Evolutionary conservation across 2,888 invertebrate species (phyloP).

Genomic region (Ethmia dodecea): DNA sequence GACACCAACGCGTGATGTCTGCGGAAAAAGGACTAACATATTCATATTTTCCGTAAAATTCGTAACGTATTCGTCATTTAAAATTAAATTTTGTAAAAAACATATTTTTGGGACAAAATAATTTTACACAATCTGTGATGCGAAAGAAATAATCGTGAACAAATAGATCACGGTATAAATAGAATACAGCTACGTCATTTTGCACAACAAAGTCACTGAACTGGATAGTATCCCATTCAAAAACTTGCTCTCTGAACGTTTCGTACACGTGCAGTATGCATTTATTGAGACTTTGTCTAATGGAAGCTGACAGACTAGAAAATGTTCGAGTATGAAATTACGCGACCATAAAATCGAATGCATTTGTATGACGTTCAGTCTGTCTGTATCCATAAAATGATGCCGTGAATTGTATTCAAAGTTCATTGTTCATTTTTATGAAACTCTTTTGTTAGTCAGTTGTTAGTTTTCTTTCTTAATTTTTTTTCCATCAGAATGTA

Average conservation of each 20-base stretch:
- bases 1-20: not conserved
- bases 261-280: conserved; percentile 15
- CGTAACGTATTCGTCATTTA: too few species aligned
- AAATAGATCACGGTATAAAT: too few species aligned
- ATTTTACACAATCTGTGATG: too few species aligned
- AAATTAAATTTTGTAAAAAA: too few species aligned
- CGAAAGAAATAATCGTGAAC: too few species aligned
- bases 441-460: too few species aligned
- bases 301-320: conserved; percentile 25
- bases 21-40: not conserved
- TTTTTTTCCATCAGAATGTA: too few species aligned
- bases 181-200: too few species aligned
- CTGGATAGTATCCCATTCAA: conserved; percentile 1
- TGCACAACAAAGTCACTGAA: conserved; percentile 1
- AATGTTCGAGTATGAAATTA: conserved; percentile 27
- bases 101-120: too few species aligned
- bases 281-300: conserved; percentile 24
- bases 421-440: conserved; percentile 17
- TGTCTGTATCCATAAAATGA: conserved; percentile 24
- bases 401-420: conserved; percentile 23
- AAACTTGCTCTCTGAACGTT: conserved; percentile 9
- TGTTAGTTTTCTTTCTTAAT: too few species aligned
- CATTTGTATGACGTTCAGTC: conserved; percentile 22
- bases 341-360: conserved; percentile 28
- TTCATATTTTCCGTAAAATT: too few species aligned